Evolutionary conservation across 2,113 vertebrate genomes (phyloP).

Genomic region (Antennarius striatus): DNA sequence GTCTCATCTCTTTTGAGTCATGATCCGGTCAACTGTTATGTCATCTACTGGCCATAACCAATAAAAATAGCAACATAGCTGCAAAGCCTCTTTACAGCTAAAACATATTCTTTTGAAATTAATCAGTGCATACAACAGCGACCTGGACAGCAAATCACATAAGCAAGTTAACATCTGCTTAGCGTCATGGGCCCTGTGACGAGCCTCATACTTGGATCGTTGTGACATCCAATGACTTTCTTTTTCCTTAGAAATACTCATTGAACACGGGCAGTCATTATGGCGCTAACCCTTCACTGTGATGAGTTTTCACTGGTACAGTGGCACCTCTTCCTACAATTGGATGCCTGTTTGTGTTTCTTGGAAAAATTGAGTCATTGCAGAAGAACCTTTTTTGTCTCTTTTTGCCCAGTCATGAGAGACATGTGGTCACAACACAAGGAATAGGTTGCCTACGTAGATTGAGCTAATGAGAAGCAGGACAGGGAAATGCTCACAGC

Average conservation of each 20-base stretch:
- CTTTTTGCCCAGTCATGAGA: conserved; percentile 40
- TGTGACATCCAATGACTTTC: conserved; percentile 26
- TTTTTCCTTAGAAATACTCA: conserved; percentile 30
- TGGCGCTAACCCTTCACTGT: conserved; percentile 9
- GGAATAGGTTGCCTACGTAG: conserved; percentile 12
- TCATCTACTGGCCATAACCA: conserved; percentile 22
- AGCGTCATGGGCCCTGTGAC: conserved; percentile 14
- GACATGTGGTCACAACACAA: conserved; percentile 12
- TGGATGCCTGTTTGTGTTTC: conserved; percentile 45
- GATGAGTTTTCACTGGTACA: conserved; percentile 27
- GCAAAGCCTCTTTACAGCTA: conserved; percentile 17
- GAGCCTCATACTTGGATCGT: conserved; percentile 35
- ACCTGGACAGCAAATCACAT: conserved; percentile 37
- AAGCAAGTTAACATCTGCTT: conserved; percentile 60
- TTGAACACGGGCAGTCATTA: conserved; percentile 20
- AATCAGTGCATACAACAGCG: conserved; percentile 24
- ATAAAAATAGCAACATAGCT: conserved; percentile 9
- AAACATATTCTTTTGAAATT: conserved; percentile 20
- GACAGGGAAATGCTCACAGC: not conserved
- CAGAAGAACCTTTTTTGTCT: conserved; percentile 43
- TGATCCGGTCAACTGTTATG: conserved; percentile 27
- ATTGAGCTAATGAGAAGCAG: conserved; percentile 5
- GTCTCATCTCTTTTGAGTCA: conserved; percentile 31
- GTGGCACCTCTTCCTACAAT: conserved; percentile 17
- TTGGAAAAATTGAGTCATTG: conserved; percentile 41